Percentiles rank a stretch among this genome's conserved stretches.
phyloP scores from a whole-genome alignment of 2,113 vertebrate species.

The Rhabdomys dilectus region DNA sequence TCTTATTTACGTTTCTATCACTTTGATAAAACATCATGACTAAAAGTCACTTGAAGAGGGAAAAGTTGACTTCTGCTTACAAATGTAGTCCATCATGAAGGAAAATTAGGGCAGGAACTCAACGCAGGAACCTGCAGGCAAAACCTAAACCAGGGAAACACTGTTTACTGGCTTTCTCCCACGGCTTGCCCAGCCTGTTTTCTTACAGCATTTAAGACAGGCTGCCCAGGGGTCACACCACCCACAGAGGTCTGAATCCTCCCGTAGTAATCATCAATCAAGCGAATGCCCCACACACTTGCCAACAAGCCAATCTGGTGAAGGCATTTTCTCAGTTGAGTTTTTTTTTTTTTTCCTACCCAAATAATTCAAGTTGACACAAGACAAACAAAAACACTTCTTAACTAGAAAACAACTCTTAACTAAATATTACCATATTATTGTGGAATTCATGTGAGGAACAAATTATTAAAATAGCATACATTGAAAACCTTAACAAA shows the following conservation, averaged over 20 bases:
- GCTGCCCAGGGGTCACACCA: neutral
- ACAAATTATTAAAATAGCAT: slow-evolving; percentile 12
- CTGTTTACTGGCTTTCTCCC: neutral
- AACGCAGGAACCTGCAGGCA: neutral
- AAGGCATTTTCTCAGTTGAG: neutral
- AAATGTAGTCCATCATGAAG: neutral
- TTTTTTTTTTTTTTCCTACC: neutral
- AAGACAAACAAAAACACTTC: neutral
- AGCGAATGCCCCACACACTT: neutral
- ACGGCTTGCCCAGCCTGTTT: neutral
- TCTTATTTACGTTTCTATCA: neutral
- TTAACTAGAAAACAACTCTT: neutral
- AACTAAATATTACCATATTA: neutral
- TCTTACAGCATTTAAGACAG: neutral
- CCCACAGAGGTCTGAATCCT: neutral
- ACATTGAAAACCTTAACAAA: neutral
- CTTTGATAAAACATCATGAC: neutral
- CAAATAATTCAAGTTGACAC: neutral
- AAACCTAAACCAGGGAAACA: neutral
- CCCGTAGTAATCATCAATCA: neutral
- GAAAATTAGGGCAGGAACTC: neutral
- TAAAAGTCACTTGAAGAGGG: neutral
- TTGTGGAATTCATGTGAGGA: neutral
- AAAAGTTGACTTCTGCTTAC: neutral
- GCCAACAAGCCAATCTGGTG: neutral